Base-by-base conservation (phyloP, 1,140 invertebrate genomes). In the Chrysoperla carnea region DNA sequence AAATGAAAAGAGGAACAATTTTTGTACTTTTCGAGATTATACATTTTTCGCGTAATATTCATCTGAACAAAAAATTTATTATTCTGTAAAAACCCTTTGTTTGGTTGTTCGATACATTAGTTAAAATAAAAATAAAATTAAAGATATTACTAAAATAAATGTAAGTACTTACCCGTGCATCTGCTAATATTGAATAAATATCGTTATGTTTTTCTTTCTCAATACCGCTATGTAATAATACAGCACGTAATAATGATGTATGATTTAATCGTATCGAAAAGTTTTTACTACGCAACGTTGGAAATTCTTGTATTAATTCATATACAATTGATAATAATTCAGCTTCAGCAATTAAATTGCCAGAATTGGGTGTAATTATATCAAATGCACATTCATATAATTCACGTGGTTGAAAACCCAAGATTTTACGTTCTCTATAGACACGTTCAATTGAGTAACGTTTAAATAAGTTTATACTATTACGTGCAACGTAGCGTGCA, bases 341-440 rank as follows among this genome's bases (percentile, higher is more conserved):
- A 3, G 84, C 86, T 61, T 94, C 90, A 11, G 81, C 71, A 56
- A 91, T 69, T 7, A 83, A 61, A 48, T 76, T 77, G 40, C 71
- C 77, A 73, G 67, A 61, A 37, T 61, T 73, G 3, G 84, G 73
- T 13, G 78, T 81, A 8, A 95, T 80, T 47, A 95, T 89, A 59
- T 97, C 92, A 64, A 95, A 95, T 4, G 85, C 84, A 64, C 86
- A 92, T 61, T 94, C 89, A 44, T 81, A 81, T 6, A 86, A 68
- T 64, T 94, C 88, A 48, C 77, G 73, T 0, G 91, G 91, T 67
- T 93, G 86, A 51, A 85, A 81, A 7, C 85, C 84, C 50, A 74
- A 73, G 4, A 84, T 75, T 51, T 81, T 81, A 50, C 78, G 79
- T 60, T 91, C 85, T 46, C 87, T 69, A 54, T 79, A 95, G 3